Conservation (phyloP, 2,113 vertebrate genomes). For the Lepidothrix coronata region DNA sequence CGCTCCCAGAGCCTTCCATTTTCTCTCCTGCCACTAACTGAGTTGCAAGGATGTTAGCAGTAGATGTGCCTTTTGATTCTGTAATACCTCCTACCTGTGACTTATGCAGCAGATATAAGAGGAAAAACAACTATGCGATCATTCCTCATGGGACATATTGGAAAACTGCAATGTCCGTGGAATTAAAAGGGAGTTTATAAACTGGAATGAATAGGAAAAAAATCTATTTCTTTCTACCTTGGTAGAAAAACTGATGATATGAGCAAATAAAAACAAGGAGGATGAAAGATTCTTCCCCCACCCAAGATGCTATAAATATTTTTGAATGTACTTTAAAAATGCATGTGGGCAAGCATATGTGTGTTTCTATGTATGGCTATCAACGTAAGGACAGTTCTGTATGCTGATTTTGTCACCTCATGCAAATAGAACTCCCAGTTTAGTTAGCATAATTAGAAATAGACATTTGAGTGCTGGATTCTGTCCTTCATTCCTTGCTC, state of each 20-base stretch:
- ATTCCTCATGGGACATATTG: neutral
- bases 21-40: slow-evolving; percentile 14
- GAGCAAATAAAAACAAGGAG: neutral
- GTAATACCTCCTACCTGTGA: neutral
- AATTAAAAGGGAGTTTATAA: neutral
- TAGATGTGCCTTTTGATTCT: neutral
- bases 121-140: neutral
- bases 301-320: neutral
- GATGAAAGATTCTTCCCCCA: neutral
- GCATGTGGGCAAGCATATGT: neutral
- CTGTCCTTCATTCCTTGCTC: neutral
- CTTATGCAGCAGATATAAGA: neutral
- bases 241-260: neutral
- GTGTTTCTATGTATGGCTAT: slow-evolving; percentile 17
- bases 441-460: slow-evolving; percentile 39
- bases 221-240: neutral
- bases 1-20: neutral
- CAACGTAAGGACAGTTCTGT: neutral
- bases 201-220: neutral
- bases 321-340: neutral
- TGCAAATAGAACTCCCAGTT: slow-evolving; percentile 32
- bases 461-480: neutral
- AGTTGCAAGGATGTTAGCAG: neutral
- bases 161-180: neutral
- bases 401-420: slow-evolving; percentile 30